phyloP scores from a whole-genome alignment of 2,113 vertebrate species.

The Menura novaehollandiae region DNA sequence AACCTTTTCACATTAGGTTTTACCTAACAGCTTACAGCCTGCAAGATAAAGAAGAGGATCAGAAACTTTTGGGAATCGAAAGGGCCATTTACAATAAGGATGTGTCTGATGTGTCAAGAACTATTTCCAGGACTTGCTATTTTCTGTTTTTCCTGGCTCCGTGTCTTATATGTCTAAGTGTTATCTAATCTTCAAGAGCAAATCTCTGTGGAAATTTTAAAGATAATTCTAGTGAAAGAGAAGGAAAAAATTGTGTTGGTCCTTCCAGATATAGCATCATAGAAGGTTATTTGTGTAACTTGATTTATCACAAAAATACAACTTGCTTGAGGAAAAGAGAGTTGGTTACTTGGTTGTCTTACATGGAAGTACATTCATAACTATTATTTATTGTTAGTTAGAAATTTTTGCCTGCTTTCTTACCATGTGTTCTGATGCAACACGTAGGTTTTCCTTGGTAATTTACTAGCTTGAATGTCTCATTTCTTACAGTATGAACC shows the following conservation, averaged over 20 bases:
- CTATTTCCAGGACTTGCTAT: background rate
- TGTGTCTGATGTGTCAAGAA: background rate
- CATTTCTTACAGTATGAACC: background rate
- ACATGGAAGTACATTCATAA: background rate
- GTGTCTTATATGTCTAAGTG: background rate
- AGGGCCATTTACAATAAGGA: background rate
- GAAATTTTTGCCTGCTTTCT: background rate
- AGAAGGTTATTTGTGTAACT: background rate
- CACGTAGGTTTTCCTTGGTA: background rate
- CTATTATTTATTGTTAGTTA: background rate
- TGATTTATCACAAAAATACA: background rate
- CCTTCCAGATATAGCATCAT: background rate
- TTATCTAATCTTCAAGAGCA: background rate
- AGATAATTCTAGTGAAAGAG: background rate
- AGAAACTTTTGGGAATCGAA: background rate
- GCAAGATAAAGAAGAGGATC: background rate
- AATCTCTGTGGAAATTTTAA: background rate
- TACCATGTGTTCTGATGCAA: background rate
- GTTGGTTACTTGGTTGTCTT: background rate
- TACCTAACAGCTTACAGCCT: background rate
- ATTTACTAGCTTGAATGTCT: background rate
- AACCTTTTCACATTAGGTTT: background rate
- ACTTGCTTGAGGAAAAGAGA: background rate
- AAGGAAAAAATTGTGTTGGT: background rate
- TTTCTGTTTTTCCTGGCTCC: background rate